These are phyloP conservation scores for Parazoanthus darwini DNA, from an alignment of 92 coral and sea anemone species.

Conservation along the genomic window DNA sequence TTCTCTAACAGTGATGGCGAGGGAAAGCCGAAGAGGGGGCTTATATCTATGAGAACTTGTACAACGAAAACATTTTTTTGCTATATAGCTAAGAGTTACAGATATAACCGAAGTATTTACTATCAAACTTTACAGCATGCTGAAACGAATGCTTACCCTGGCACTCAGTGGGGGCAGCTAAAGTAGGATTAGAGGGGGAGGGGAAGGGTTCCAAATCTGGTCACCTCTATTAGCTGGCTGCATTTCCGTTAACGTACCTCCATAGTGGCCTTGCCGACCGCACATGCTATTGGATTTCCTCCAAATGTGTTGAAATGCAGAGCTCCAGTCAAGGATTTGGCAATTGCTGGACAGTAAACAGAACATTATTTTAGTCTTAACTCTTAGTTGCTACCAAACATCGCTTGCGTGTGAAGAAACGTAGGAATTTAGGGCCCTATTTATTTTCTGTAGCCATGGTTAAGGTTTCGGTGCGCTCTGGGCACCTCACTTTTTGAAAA, in stretches of 20 bases:
- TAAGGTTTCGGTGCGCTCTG: no score
- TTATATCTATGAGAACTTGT: no score
- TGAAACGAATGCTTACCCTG: no score
- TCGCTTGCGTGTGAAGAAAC: neutral
- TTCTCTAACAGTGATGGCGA: no score
- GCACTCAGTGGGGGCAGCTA: neutral
- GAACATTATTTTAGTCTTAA: neutral
- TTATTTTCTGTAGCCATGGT: no score
- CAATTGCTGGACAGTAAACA: constrained; percentile 44
- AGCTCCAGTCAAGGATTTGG: constrained; percentile 54
- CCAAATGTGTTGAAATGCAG: constrained; percentile 65
- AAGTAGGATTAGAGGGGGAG: neutral
- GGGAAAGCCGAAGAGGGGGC: no score
- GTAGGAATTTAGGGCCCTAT: neutral
- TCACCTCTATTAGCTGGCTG: neutral
- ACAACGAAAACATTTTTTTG: no score
- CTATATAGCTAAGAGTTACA: no score
- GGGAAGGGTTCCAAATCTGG: neutral
- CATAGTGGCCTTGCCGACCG: constrained; percentile 55
- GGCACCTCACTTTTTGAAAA: no score
- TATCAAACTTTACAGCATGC: no score
- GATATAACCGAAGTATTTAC: no score
- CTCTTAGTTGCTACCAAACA: neutral
- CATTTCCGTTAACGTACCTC: constrained; percentile 40
- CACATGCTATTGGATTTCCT: constrained; percentile 58